Base-by-base conservation (phyloP, 92 coral and sea anemone species). In the Zoanthus gigantus region DNA sequence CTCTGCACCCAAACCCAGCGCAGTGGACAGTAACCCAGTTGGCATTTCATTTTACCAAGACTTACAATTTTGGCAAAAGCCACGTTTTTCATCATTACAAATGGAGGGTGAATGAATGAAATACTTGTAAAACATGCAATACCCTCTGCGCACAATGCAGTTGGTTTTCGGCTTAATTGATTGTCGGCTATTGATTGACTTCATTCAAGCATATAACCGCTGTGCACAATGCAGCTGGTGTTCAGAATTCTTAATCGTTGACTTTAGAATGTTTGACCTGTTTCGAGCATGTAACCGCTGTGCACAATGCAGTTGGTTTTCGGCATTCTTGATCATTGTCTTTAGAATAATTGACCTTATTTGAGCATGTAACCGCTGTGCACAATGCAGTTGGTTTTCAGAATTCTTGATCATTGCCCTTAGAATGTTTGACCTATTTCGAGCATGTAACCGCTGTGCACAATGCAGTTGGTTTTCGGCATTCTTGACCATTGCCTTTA, bases 181-280 rank as follows among this genome's bases (percentile, higher is more conserved):
- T 50, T 11, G 12, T 11, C 9, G 56, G 9, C 56, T 50, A 50
- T 50, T 50, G 7, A 50, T 50, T 50, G 56, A 50, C 56, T 11
- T 50, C 12, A 50, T 50, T 50, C 56, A 11, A 50, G 56, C 9
- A 50, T 50, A 50, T 11, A 50, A 15, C 85, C 85, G 23, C 85
- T 81, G 94, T 92, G 94, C 98, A 88, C 93, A 95, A 93, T 84
- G 98, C 74, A 81, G 85, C 46, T 81, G 85, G 75, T 66, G 44
- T 12, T 47, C 54, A 50, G 54, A 7, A 7, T 50, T 7, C 8
- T 50, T 50, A 5, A 50, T 50, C 54, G 12, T 10, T 7, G 54
- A 0, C 54, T 50, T 7, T 50, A 34, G 42, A 0, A 34, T 50
- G 9, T 7, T 50, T 50, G 54, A 50, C 9, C 54, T 50, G 8